Evolutionary conservation across 30 jellyfish, hydroid and myxozoan species (phyloP).

Genomic region (Hydractinia echinata): DNA sequence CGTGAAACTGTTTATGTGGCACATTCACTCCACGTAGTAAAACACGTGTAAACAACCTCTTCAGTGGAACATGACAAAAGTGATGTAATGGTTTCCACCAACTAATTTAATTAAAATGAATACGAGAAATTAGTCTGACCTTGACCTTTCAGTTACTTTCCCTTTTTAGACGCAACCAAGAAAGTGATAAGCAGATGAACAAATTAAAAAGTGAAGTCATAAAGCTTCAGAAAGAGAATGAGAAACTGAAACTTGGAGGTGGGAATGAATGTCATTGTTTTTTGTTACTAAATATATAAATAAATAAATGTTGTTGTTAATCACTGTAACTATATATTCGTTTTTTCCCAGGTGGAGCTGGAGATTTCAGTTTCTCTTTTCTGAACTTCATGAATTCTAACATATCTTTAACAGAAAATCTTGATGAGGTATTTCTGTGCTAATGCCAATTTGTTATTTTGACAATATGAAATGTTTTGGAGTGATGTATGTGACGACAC

Average conservation of each 20-base stretch:
- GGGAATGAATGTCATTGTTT: neutral
- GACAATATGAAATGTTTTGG: too few species aligned
- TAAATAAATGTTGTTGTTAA: neutral
- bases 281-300: too few species aligned
- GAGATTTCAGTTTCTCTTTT: constrained; percentile 37
- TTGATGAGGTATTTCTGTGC: neutral
- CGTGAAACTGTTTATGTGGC: too few species aligned
- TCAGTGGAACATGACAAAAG: too few species aligned
- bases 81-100: too few species aligned
- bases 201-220: constrained; percentile 48
- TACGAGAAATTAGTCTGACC: neutral
- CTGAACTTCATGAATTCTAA: constrained; percentile 27
- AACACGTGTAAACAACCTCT: too few species aligned
- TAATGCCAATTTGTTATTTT: too few species aligned
- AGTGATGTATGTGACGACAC: too few species aligned
- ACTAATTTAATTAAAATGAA: too few species aligned
- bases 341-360: constrained; percentile 15
- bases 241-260: constrained; percentile 53
- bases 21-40: too few species aligned
- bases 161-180: constrained; percentile 42
- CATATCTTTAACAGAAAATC: constrained; percentile 17
- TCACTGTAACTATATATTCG: neutral
- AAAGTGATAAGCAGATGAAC: constrained; percentile 43
- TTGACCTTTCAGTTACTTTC: neutral
- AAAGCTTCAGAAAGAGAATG: constrained; percentile 58